Conservation (phyloP, 2,888 invertebrate species). For the Catocala nupta region DNA sequence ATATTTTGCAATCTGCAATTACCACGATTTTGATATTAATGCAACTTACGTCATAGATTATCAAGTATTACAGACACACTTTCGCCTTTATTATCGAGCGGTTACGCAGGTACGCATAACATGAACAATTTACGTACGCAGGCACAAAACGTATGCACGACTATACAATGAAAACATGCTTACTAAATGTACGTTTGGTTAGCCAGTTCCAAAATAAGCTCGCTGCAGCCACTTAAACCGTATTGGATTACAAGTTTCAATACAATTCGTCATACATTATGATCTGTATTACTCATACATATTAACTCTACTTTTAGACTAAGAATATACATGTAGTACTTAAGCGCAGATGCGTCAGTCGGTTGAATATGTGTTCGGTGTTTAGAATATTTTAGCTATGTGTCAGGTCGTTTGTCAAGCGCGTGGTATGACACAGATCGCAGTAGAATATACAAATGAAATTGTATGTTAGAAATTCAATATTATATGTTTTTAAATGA, state of each 20-base stretch:
- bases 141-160: no score
- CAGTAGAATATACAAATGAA: no score
- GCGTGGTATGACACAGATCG: no score
- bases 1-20: no score
- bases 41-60: not conserved
- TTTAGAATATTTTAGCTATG: not conserved
- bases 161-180: constrained; percentile 10
- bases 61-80: not conserved
- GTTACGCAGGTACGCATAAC: not conserved
- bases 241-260: constrained; percentile 64
- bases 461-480: no score
- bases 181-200: constrained; percentile 30
- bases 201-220: constrained; percentile 28
- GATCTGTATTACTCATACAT: constrained; percentile 72
- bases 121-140: not conserved
- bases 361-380: not conserved
- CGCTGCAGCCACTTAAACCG: constrained; percentile 45
- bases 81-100: constrained; percentile 1
- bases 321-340: constrained; percentile 41
- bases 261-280: constrained; percentile 78
- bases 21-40: not conserved
- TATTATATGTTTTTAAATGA: no score
- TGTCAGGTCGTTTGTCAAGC: not conserved
- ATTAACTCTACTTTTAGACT: constrained; percentile 62
- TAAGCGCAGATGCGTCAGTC: constrained; percentile 34